Evolutionary conservation across 2,797 vertebrate species (phyloP), one percentile per base, ranked within the genome.

Genomic region (Acomys russatus): DNA sequence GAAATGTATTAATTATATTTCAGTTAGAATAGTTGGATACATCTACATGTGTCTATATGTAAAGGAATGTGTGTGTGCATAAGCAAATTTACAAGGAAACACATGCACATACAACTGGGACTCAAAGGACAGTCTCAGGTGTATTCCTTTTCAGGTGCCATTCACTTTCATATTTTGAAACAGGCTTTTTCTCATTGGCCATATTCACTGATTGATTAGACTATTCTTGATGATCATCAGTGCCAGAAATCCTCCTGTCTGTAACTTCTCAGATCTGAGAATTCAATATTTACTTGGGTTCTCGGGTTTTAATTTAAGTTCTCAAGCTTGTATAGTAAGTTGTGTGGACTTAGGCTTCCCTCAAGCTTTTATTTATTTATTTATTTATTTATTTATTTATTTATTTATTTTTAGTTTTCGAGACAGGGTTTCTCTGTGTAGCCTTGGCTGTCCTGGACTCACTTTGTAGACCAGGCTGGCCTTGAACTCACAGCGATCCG

Each of bases 161-260:
- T 87, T 35, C 15, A 11, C 30, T 23, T 73, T 59, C n/a, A 28
- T 6, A 38, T 73, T 87, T 35, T 61, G 35, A 33, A 12, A 74
- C 28, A 33, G 17, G 5, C 3, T 35, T 17, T 88, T 2, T 49
- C 8, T 44, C n/a, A 44, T 88, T 61, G 35, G 12, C 35, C n/a
- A 54, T 54, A 51, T 7, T 9, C 22, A 23, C 30, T 88, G 25
- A 74, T 56, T 11, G 74, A 74, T 74, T 30, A 28, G 35, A 9
- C 18, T 74, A 76, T 0, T 15, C 3, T 22, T 2, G 6, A 9
- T 61, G 18, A 23, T 6, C 1, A 14, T 6, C 6, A 59, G 10
- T 33, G 25, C 25, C 35, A 38, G 38, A 35, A 33, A 61, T 44
- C 6, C 25, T 30, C 4, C 25, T 44, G 1, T 33, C 17, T 88